Base-by-base conservation (phyloP, 2,888 invertebrate species). In the Himalopsyche tibetana region DNA sequence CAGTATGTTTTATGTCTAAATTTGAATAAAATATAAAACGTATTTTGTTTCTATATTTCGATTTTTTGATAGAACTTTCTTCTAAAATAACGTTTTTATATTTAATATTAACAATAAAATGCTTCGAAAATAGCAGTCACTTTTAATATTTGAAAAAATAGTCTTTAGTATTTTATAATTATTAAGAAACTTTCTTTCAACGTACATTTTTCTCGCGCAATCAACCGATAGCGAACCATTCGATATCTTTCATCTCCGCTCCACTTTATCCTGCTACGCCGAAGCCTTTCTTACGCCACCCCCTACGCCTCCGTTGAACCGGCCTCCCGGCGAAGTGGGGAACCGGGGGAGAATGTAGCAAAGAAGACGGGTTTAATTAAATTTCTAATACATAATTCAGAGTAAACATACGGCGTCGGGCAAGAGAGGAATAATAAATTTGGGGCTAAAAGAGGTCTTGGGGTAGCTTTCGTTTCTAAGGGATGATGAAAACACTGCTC, bases 371-470 rank as follows among this genome's bases (percentile, higher is more conserved):
- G 79, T 88, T 88, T 88, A 88, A 88, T 88, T 88, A 88, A 88
- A 88, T 88, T 88, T 88, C 88, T 87, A 87, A 87, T 88, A 88
- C 88, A 88, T 88, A 88, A 88, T 88, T 88, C 88, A 88, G 84
- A 84, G 86, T 87, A 86, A 88, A 88, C 88, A 87, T 80, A 82
- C 86, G 86, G 82, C 85, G 84, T 81, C 38, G 82, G 84, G 85
- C 84, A 69, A 82, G 82, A 82, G 80, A 80, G 87, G 83, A 82
- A 86, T 83, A 83, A 86, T 86, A 85, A 87, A 84, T 83, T 40
- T 51, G 80, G 82, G 82, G 82, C 36, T 82, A 63, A 45, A 55
- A 63, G 40, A 82, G 82, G 51, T 38, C 55, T 28, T 51, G 38
- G 82, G 82, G 82, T 80, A 80, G 80, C 80, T 80, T 74, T 74